These are phyloP conservation scores for Chlorospingus semifuscus DNA, from an alignment of 2,797 vertebrate genomes.

Conservation along the genomic window DNA sequence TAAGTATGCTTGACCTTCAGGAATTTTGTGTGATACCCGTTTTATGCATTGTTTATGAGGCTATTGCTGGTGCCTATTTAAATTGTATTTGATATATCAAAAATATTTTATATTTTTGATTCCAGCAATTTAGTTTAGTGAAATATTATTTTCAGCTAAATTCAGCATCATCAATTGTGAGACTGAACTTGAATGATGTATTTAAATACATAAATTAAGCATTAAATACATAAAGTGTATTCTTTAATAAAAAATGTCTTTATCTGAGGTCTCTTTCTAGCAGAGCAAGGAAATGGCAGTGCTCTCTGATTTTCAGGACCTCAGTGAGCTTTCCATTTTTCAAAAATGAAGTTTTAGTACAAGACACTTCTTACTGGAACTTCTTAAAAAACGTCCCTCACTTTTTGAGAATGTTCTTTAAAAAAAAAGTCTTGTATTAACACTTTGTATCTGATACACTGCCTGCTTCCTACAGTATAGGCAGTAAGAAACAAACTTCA, in stretches of 20 bases:
- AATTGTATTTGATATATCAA: background rate
- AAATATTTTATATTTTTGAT: background rate
- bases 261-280: background rate
- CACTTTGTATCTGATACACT: background rate
- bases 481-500: background rate
- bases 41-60: background rate
- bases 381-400: accelerated
- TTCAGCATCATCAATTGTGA: background rate
- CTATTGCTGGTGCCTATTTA: background rate
- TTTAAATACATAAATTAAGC: background rate
- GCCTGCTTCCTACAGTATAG: background rate
- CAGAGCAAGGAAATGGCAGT: background rate
- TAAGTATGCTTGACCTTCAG: background rate
- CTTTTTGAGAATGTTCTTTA: background rate
- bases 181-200: background rate
- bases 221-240: background rate
- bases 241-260: background rate
- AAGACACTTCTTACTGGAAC: background rate
- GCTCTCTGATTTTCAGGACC: background rate
- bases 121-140: background rate
- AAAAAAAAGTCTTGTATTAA: background rate
- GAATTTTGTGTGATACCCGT: background rate
- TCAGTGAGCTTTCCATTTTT: background rate
- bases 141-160: background rate
- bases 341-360: background rate